Base-by-base conservation (phyloP, 1,140 invertebrate genomes). In the Delia radicum region DNA sequence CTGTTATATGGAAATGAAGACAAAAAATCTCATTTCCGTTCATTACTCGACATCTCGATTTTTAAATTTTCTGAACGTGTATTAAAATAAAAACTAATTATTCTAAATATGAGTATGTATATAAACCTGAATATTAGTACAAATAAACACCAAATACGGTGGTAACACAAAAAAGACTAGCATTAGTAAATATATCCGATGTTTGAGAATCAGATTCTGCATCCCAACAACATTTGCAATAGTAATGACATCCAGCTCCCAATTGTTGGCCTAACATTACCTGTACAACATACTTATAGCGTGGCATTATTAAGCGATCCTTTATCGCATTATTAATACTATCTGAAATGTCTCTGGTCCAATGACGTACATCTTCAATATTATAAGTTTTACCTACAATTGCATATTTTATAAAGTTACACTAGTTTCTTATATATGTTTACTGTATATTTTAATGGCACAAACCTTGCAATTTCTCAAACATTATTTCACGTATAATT, bases 131-230 rank as follows among this genome's bases (percentile, higher is more conserved):
- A 42, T 46, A 10, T 63, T 65, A 79, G 55, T 79, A 79, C 29
- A 78, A 74, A 73, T 77, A 79, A 21, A 78, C 42, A 15, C 78
- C 78, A 71, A 79, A 79, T 12, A 79, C 78, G 13, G 78, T 77
- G 21, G 75, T 76, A 15, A 79, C 76, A 28, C 78, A 79, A 75
- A 78, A 77, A 3, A 79, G 27, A 65, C 48, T 76, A 7, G 74
- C 46, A 78, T 77, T 78, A n/a, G 74, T 76, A 55, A 77, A 79
- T 7, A 75, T 37, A 55, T 79, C 77, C 2, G 78, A 79, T 8
- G 72, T 55, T 67, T 78, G 48, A 13, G 65, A 76, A 76, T 79
- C 78, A 5, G 74, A 76, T 33, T 78, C 76, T 18, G 78, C 78
- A 73, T 79, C 78, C 78, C 78, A 79, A 12, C 77, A 73, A 29